Evolutionary conservation across 2,797 vertebrate species (phyloP).

Genomic region (Anabacerthia variegaticeps): DNA sequence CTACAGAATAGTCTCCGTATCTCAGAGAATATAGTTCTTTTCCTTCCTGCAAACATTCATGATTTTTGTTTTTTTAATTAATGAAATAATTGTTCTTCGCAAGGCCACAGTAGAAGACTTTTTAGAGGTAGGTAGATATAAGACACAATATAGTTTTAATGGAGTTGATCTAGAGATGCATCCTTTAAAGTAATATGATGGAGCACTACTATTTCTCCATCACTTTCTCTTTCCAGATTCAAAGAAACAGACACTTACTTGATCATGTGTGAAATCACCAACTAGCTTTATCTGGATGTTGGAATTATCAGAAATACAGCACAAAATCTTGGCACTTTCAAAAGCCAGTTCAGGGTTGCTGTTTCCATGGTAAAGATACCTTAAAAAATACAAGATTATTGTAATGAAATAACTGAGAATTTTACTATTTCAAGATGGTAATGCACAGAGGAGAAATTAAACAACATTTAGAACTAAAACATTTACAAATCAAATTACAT

Average conservation of each 20-base stretch:
- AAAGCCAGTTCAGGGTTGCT: slow-evolving; percentile 93
- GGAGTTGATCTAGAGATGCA: not conserved
- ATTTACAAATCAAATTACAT: not conserved
- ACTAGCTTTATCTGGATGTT: slow-evolving; percentile 94
- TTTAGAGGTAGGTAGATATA: not conserved
- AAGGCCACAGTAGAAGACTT: not conserved
- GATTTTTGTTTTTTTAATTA: not conserved
- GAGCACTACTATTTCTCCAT: not conserved
- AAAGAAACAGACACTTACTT: slow-evolving; percentile 76
- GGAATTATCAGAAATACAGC: slow-evolving; percentile 90
- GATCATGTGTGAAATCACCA: slow-evolving; percentile 95
- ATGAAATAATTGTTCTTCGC: not conserved
- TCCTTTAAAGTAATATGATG: not conserved
- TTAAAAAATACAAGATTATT: slow-evolving; percentile 59
- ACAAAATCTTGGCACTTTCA: slow-evolving; percentile 95
- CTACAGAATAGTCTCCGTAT: not conserved
- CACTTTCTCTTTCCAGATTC: not conserved
- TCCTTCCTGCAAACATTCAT: not conserved
- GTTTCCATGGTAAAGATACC: slow-evolving; percentile 93
- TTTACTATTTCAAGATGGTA: not conserved
- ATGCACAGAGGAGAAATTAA: not conserved
- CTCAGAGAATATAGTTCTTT: not conserved
- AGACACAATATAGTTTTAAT: not conserved
- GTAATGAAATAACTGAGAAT: not conserved
- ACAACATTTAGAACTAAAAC: not conserved